Base-by-base conservation (phyloP, 2,797 vertebrate genomes). In the Pipistrellus nathusii region DNA sequence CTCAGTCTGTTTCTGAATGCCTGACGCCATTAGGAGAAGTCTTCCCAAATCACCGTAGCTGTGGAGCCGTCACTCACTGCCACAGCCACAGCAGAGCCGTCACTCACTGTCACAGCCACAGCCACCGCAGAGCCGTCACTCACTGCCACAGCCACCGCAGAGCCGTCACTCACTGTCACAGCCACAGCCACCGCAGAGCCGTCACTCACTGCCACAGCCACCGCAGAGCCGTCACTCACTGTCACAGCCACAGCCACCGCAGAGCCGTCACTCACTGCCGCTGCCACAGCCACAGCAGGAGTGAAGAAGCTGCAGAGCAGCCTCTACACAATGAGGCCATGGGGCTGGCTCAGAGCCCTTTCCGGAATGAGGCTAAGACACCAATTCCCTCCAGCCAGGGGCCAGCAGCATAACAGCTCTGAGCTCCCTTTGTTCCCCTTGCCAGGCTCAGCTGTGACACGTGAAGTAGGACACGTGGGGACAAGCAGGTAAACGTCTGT, bases 281-380 rank as follows among this genome's bases (percentile, higher is more conserved):
- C 25, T 5, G 71, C 14, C 8, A 6, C 4, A 20, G 71, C 14
- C 8, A 6, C 4, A 20, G 71, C 41, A n/a, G 44, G 14, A 18
- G 72, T 2, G 44, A 18, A 30, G 72, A 17, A 30, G 5, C 27
- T 2, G 15, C 27, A 18, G 41, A n/a, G 17, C 17, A 20, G 46
- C 30, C 5, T 7, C 9, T 1, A 11, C 73, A 32, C 46, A 1
- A 3, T 0, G 27, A 6, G 46, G 20, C 30, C 46, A 10, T 27
- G 5, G 27, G 15, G 1, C 27, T 17, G 71, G 71, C 25, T 30
- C 25, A 48, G 72, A 18, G 15, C 44, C 44, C 20, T 8, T 41
- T 41, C 21, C 2, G 30, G n/a, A 32, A 6, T 10, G 1, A 21
- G 30, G 46, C n/a, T 20, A 8, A 51, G 30, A 32, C 9, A 35